A percentile compares a stretch with the other conserved stretches of the same genome.
phyloP scores from a whole-genome alignment of 2,888 invertebrate genomes.

The Sinohyriopsis cumingii region DNA sequence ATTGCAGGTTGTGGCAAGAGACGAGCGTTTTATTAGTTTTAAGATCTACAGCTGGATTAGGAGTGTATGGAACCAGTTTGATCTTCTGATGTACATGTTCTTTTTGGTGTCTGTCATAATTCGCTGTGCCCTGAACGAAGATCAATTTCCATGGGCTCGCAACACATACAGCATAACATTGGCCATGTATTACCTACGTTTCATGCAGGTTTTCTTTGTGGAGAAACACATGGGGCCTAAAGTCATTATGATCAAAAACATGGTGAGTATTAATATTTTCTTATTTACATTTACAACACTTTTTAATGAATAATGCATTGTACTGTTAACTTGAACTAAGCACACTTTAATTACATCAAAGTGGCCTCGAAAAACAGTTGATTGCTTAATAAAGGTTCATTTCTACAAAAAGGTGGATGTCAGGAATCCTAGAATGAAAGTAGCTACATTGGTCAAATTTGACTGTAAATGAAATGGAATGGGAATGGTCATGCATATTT shows the following conservation, averaged over 20 bases:
- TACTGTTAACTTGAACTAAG: no score
- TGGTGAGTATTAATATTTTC: slow-evolving; percentile 55
- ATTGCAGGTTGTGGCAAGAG: slow-evolving; percentile 58
- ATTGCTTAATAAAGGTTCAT: no score
- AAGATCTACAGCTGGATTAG: slow-evolving; percentile 63
- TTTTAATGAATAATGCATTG: no score
- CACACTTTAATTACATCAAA: no score
- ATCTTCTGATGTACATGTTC: slow-evolving; percentile 61
- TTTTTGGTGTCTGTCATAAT: slow-evolving; percentile 64
- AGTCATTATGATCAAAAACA: slow-evolving; percentile 71
- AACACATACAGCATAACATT: slow-evolving; percentile 65
- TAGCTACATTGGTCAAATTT: no score
- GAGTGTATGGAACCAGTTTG: slow-evolving; percentile 68
- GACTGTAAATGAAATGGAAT: no score
- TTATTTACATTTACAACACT: no score
- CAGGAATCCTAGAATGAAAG: no score
- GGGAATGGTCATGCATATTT: no score
- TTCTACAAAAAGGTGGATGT: no score
- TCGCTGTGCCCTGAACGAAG: slow-evolving; percentile 46
- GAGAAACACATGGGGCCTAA: slow-evolving; percentile 70
- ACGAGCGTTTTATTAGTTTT: slow-evolving; percentile 53
- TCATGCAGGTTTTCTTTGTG: slow-evolving; percentile 69
- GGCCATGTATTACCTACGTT: slow-evolving; percentile 66
- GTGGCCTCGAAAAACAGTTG: no score
- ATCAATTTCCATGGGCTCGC: slow-evolving; percentile 59